Evolutionary conservation across 2,888 invertebrate genomes (phyloP).

Genomic region (Andrena marginata): DNA sequence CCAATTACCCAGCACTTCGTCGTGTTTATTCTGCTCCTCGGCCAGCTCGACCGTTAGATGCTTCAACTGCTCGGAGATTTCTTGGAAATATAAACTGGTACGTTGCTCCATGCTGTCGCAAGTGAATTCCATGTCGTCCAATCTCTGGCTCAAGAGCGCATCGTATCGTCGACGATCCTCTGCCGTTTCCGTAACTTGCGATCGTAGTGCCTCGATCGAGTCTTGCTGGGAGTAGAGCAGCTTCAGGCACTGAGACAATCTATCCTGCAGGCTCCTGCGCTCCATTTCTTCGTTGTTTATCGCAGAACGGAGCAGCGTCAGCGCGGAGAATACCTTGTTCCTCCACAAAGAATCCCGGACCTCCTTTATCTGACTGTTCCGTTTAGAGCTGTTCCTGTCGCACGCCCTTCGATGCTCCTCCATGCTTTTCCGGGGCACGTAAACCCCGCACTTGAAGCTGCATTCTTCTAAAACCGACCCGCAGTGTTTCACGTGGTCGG

Average conservation of each 20-base stretch:
- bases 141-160: conserved; percentile 50
- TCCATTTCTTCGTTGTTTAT: conserved; percentile 73
- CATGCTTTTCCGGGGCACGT: conserved; percentile 89
- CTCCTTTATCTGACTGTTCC: conserved; percentile 51
- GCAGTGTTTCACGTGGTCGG: conserved; percentile 89
- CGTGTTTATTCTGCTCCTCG: conserved; percentile 56
- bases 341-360: conserved; percentile 76
- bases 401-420: conserved; percentile 86
- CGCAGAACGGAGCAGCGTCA: conserved; percentile 72
- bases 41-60: conserved; percentile 61
- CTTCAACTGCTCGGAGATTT: conserved; percentile 67
- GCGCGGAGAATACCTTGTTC: conserved; percentile 74
- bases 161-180: conserved; percentile 53
- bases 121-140: conserved; percentile 68
- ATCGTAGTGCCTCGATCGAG: conserved; percentile 67
- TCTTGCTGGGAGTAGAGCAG: conserved; percentile 67
- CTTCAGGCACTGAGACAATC: conserved; percentile 63
- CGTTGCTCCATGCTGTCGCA: conserved; percentile 66
- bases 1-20: conserved; percentile 58
- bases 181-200: conserved; percentile 64
- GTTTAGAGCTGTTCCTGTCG: conserved; percentile 59
- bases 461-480: conserved; percentile 91
- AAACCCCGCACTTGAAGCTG: conserved; percentile 89
- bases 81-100: conserved; percentile 67
- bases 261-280: conserved; percentile 66